Conservation (phyloP, 2,797 vertebrate genomes). For the Manis crassicaudata region DNA sequence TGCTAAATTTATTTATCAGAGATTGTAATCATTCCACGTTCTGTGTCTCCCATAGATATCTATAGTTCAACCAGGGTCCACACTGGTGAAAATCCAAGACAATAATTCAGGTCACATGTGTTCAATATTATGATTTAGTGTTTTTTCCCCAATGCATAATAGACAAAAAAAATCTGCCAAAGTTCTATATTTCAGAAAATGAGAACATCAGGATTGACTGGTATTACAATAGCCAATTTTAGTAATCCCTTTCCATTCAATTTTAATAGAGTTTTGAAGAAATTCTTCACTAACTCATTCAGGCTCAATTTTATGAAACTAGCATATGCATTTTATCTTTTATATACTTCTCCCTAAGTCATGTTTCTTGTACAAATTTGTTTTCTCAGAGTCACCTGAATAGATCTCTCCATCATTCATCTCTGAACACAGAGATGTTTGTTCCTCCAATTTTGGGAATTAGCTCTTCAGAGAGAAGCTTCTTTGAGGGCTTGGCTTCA, state of each 20-base stretch:
- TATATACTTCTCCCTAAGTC: background rate
- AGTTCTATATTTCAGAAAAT: background rate
- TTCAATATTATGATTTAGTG: background rate
- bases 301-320: background rate
- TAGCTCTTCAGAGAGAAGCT: slow-evolving; percentile 17
- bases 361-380: background rate
- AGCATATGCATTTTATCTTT: background rate
- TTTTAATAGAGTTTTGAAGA: background rate
- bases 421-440: slow-evolving; percentile 14
- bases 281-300: background rate
- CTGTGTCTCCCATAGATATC: background rate
- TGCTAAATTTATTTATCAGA: background rate
- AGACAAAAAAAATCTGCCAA: background rate
- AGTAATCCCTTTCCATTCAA: background rate
- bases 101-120: background rate
- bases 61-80: background rate
- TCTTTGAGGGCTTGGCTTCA: background rate
- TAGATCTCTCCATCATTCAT: background rate
- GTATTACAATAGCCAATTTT: background rate
- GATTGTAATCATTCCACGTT: background rate
- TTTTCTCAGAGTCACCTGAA: background rate
- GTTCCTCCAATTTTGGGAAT: background rate
- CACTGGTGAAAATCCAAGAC: background rate
- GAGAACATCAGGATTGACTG: background rate
- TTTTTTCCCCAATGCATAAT: background rate